These are phyloP conservation scores for Malurus cyaneus DNA, from an alignment of 2,113 vertebrate species.

Conservation along the genomic window DNA sequence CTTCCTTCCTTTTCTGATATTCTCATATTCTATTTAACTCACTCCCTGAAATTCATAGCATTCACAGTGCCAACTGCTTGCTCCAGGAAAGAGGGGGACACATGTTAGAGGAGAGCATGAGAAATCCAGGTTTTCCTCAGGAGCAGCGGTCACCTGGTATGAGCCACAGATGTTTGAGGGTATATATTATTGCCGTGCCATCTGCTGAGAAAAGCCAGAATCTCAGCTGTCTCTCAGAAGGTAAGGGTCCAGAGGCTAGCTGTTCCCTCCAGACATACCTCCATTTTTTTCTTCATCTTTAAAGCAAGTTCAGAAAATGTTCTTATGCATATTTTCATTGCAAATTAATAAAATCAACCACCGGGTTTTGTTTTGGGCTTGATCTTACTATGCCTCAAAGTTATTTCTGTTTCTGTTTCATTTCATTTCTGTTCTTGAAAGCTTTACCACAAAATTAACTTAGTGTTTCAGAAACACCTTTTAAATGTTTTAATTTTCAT, in stretches of 20 bases:
- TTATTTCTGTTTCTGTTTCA: not conserved
- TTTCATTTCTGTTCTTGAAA: not conserved
- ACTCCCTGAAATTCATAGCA: not conserved
- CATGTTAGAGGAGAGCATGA: accelerated
- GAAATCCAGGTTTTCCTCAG: not conserved
- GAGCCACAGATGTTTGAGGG: not conserved
- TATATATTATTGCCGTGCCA: not conserved
- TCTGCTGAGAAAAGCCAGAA: not conserved
- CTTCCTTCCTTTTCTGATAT: not conserved
- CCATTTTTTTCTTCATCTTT: not conserved
- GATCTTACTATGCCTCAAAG: not conserved
- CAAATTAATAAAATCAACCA: not conserved
- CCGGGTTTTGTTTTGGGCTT: not conserved
- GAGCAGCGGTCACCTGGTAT: not conserved
- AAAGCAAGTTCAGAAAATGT: not conserved
- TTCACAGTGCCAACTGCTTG: not conserved
- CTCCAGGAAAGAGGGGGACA: not conserved
- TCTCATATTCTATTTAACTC: not conserved
- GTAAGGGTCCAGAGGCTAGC: not conserved
- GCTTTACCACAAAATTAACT: not conserved
- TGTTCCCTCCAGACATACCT: not conserved
- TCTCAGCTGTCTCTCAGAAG: not conserved
- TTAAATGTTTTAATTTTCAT: not conserved
- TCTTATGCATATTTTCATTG: not conserved
- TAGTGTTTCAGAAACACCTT: not conserved